A percentile compares a stretch with the other conserved stretches of the same genome.
These are phyloP conservation scores for Nephrocerus scutellatus DNA, from an alignment of 2,888 invertebrate species.

Conservation along the genomic window DNA sequence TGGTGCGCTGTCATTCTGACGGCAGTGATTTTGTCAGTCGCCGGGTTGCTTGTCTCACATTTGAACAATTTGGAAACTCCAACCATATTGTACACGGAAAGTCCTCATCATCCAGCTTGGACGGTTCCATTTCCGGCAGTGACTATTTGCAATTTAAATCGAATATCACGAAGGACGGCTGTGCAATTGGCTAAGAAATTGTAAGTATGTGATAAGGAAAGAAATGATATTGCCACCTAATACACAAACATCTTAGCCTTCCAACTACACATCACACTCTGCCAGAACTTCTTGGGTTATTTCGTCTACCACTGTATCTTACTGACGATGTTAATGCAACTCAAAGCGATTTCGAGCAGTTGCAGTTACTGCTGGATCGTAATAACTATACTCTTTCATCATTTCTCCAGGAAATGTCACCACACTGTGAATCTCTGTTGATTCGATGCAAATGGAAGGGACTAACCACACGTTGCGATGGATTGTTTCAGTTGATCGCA, in stretches of 20 bases:
- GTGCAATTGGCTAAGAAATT: constrained; percentile 36
- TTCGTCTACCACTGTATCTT: constrained; percentile 27
- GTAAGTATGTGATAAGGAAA: constrained; percentile 32
- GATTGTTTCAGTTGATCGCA: constrained; percentile 50
- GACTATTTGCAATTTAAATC: constrained; percentile 52
- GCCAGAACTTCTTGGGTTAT: constrained; percentile 18
- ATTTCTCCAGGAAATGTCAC: constrained; percentile 43
- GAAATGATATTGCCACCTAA: constrained; percentile 2
- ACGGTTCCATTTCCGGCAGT: constrained; percentile 52
- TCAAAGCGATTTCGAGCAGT: constrained; percentile 17
- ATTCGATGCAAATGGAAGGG: constrained; percentile 57
- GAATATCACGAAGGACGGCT: constrained; percentile 45
- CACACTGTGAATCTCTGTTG: constrained; percentile 51
- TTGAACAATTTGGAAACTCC: constrained; percentile 52
- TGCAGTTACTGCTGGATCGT: constrained; percentile 23
- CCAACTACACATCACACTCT: constrained; percentile 4
- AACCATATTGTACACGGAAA: constrained; percentile 52
- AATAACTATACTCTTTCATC: constrained; percentile 27
- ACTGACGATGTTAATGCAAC: constrained; percentile 12
- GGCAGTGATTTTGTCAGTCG: constrained; percentile 50
- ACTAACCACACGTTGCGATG: constrained; percentile 48
- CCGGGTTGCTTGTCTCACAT: constrained; percentile 53
- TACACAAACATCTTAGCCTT: too few species aligned
- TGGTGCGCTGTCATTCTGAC: constrained; percentile 54
- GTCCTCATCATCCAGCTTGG: constrained; percentile 49